Evolutionary conservation across 1,140 invertebrate species (phyloP), one percentile per base, ranked within the genome.

Genomic region (Procambarus virginalis): DNA sequence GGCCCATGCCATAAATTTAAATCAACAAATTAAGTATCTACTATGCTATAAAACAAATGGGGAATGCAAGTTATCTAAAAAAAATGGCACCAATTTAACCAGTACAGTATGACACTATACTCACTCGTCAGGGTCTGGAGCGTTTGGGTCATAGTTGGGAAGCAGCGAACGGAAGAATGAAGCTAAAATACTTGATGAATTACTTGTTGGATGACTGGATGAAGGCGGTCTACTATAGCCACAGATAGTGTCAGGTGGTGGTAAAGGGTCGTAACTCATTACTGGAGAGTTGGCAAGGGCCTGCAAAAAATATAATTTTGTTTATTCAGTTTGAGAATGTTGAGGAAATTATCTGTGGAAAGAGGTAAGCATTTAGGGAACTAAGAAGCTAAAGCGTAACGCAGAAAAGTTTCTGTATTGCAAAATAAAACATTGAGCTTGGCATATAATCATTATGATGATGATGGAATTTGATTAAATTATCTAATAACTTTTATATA

Each of bases 221-320:
- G 94, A 93, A 88, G 93, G 93, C 17, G 95, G 95, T 92, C 95
- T 94, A 80, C 94, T 94, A 93, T 98, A 98, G 79, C 96, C 95
- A 93, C 96, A 95, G 49, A 97, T 95, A 0, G 96, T 96, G 93
- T 98, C 96, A 49, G 93, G 90, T 9, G 97, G 97, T 12, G 97
- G 97, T 75, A 98, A 94, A 10, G 97, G 97, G 94, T 98, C 97
- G 93, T 97, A 96, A 73, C 95, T 96, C 93, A 97, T 94, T n/a
- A 97, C 95, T 5, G 96, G 95, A 64, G 95, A 95, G 87, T 94
- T 93, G 90, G 94, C 92, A 79, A 95, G 93, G 70, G 95, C 94
- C 96, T 96, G 92, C 2, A 94, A 93, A 90, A 87, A 76, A 75
- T 9, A 9, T 9, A 55, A 5, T 8, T 55, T 55, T 55, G 12